Conservation (phyloP, 1,140 invertebrate genomes). For the Hyphantria cunea region DNA sequence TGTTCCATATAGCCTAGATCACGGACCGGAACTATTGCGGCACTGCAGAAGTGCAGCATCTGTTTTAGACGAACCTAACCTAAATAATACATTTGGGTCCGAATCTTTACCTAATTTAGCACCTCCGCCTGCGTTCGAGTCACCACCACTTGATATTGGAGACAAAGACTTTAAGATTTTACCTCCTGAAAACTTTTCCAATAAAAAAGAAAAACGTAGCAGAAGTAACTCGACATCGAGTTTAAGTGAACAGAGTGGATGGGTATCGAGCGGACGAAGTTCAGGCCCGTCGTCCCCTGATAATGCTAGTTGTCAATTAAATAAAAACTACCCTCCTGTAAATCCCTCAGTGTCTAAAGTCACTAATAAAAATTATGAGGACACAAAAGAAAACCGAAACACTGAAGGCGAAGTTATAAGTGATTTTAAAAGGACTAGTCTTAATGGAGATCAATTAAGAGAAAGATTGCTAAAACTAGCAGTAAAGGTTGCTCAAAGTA, state of each 20-base stretch:
- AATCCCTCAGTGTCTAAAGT: constrained; percentile 47
- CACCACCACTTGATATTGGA: constrained; percentile 76
- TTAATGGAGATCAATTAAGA: constrained; percentile 84
- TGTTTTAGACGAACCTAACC: constrained; percentile 78
- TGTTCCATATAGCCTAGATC: constrained; percentile 83
- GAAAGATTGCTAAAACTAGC: constrained; percentile 83
- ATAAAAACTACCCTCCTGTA: constrained; percentile 60
- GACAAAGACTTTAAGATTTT: constrained; percentile 81
- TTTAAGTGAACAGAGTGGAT: constrained; percentile 89
- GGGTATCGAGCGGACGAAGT: constrained; percentile 87
- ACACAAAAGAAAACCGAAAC: constrained; percentile 43
- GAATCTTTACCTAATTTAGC: constrained; percentile 85
- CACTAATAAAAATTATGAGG: constrained; percentile 53
- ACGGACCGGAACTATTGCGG: constrained; percentile 76
- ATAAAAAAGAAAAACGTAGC: constrained; percentile 71
- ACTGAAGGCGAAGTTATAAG: constrained; percentile 64
- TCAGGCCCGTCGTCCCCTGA: constrained; percentile 83
- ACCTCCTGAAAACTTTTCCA: constrained; percentile 76
- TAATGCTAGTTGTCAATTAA: constrained; percentile 77
- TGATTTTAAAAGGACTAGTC: constrained; percentile 75
- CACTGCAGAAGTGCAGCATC: constrained; percentile 85
- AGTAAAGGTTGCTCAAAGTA: constrained; percentile 74
- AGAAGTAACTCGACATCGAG: constrained; percentile 86
- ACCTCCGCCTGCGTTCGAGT: constrained; percentile 81
- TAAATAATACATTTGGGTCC: constrained; percentile 77